phyloP scores from a whole-genome alignment of 2,888 invertebrate genomes.

The Andrena praecox region DNA sequence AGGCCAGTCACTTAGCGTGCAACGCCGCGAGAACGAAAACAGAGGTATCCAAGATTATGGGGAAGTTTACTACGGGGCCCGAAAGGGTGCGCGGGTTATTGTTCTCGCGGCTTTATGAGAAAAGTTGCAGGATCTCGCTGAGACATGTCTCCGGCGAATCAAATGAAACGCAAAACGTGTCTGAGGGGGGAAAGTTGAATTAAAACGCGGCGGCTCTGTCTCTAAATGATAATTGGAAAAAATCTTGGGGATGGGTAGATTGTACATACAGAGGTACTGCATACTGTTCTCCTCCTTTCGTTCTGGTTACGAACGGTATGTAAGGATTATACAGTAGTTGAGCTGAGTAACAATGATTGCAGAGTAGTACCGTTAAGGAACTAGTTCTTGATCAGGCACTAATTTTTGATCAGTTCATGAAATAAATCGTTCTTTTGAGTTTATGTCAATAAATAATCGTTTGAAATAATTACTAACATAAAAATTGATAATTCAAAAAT shows the following conservation, averaged over 20 bases:
- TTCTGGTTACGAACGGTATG: not conserved
- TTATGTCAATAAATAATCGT: too few relatives aligned
- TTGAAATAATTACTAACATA: too few relatives aligned
- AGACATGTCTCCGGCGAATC: conserved; percentile 35
- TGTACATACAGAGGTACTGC: not conserved
- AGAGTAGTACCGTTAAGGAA: too few relatives aligned
- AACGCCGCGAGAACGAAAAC: conserved; percentile 45
- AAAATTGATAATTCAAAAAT: too few relatives aligned
- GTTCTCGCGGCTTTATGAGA: conserved; percentile 42
- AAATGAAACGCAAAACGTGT: conserved; percentile 42
- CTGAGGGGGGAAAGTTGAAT: conserved; percentile 14
- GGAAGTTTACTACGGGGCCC: conserved; percentile 39
- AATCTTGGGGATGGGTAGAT: not conserved
- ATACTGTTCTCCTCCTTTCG: not conserved
- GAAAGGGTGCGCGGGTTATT: conserved; percentile 23
- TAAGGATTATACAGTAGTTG: too few relatives aligned
- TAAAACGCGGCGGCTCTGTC: not conserved
- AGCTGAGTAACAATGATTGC: too few relatives aligned
- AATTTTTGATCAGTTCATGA: too few relatives aligned
- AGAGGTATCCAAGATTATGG: conserved; percentile 45
- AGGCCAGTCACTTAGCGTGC: conserved; percentile 27
- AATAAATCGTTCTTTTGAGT: too few relatives aligned
- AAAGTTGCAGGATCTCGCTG: conserved; percentile 44
- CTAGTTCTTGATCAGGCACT: too few relatives aligned
- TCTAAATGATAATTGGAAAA: not conserved